A percentile compares a stretch with the other conserved stretches of the same genome.
Evolutionary conservation across 2,113 vertebrate species (phyloP).

Genomic region (Gallinago jamesoni): DNA sequence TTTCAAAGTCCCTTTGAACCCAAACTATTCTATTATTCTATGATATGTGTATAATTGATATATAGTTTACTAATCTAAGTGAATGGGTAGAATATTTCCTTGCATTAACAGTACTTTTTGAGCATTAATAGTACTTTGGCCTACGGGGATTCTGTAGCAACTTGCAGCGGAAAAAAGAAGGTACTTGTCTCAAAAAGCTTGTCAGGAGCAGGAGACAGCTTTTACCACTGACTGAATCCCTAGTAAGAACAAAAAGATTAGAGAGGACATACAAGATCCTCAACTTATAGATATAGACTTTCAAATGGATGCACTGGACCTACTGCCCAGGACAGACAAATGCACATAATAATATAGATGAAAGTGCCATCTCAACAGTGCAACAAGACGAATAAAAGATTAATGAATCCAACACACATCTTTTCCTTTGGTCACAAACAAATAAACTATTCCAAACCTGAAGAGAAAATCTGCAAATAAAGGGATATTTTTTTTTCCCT

Average conservation of each 20-base stretch:
- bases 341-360: neutral
- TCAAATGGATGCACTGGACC: neutral
- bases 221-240: neutral
- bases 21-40: neutral
- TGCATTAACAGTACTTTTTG: neutral
- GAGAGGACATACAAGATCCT: neutral
- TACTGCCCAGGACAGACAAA: neutral
- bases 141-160: neutral
- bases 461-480: neutral
- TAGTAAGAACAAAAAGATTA: neutral
- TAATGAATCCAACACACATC: neutral
- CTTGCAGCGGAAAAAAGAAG: neutral
- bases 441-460: neutral
- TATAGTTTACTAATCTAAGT: neutral
- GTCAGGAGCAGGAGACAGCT: neutral
- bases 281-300: neutral
- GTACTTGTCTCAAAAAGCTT: neutral
- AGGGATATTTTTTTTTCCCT: neutral
- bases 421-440: neutral
- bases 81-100: neutral
- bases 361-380: neutral
- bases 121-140: neutral
- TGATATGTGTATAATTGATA: neutral
- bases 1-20: neutral
- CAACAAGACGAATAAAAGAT: neutral